Base-by-base conservation (phyloP, 2,113 vertebrate genomes). In the Scophthalmus maximus region DNA sequence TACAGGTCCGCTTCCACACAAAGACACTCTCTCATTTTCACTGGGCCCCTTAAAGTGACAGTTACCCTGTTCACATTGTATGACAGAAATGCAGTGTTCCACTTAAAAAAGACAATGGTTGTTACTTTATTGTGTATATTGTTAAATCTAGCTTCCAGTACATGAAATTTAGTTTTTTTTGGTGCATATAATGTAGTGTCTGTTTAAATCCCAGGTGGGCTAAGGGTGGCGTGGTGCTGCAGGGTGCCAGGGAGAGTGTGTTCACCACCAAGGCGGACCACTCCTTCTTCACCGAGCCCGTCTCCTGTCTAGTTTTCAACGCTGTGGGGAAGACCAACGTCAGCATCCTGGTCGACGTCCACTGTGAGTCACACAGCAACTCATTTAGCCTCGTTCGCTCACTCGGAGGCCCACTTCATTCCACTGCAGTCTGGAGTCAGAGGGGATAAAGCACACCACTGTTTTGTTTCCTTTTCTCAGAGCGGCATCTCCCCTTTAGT, bases 181-280 rank as follows among this genome's bases (percentile, higher is more conserved):
- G 29, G 12, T 62, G 6, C 9, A 29, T 26, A 59, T 52, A 7
- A 11, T 14, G 30, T 46, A 3, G 5, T 66, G 18, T 40, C 3
- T 61, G 4, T 68, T 42, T 73, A 1, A 73, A 32, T 22, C 6
- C 1, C 70, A 98, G 97, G 91, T 98, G 97, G 97, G 97, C 97
- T 40, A 98, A 99, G 15, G 97, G 97, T 0, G 97, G 97, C 0
- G 94, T 96, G 73, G 77, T 97, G 67, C 96, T 99, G 27, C 96
- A 97, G 87, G 96, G 97, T 0, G 96, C 96, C 57, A 94, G 89
- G 22, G 96, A 97, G 82, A 96, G 94, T 49, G 92, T 93, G 40
- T 98, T 96, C 44, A 95, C 96, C 92, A 97, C 97, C 0, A 96
- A 96, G n/a, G 97, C 97, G 0, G 97, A 99, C n/a, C 94, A 97